A percentile compares a stretch with the other conserved stretches of the same genome.
Evolutionary conservation across 2,113 vertebrate genomes (phyloP).

Genomic region (Pyxicephalus adspersus): DNA sequence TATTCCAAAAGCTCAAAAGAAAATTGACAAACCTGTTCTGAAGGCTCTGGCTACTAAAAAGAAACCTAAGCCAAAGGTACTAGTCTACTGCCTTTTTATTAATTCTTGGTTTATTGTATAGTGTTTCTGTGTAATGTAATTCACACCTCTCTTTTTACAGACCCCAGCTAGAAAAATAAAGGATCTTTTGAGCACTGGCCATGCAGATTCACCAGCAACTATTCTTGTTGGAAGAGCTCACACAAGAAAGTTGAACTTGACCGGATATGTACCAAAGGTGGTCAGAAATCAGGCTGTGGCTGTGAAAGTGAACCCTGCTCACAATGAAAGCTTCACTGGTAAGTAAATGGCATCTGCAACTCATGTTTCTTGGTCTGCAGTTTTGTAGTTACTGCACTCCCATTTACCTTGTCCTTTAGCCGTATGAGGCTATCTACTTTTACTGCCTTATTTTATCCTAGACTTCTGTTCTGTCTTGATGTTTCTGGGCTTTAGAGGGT

Average conservation of each 20-base stretch:
- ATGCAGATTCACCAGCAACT: constrained; percentile 84
- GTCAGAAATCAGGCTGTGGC: constrained; percentile 67
- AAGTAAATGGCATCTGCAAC: not conserved
- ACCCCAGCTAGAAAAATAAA: constrained; percentile 72
- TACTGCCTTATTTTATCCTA: too few relatives aligned
- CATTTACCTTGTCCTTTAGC: too few relatives aligned
- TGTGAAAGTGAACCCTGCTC: constrained; percentile 69
- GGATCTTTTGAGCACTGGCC: constrained; percentile 77
- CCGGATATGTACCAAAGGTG: constrained; percentile 74
- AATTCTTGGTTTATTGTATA: not conserved
- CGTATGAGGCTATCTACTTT: too few relatives aligned
- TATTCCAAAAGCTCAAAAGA: constrained; percentile 69
- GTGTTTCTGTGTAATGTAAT: not conserved
- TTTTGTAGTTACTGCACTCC: too few relatives aligned
- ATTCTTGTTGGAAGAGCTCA: constrained; percentile 78
- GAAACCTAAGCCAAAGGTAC: constrained; percentile 67
- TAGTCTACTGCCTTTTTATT: not conserved
- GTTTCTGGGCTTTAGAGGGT: too few relatives aligned
- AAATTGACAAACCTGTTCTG: constrained; percentile 39
- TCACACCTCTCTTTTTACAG: constrained; percentile 59
- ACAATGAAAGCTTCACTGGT: constrained; percentile 85
- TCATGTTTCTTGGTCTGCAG: not conserved
- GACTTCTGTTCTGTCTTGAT: too few relatives aligned
- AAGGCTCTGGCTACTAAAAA: constrained; percentile 62
- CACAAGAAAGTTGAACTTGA: constrained; percentile 54